A percentile compares a stretch with the other conserved stretches of the same genome.
Conservation (phyloP, 2,113 vertebrate genomes). For the Centropus unirufus region DNA sequence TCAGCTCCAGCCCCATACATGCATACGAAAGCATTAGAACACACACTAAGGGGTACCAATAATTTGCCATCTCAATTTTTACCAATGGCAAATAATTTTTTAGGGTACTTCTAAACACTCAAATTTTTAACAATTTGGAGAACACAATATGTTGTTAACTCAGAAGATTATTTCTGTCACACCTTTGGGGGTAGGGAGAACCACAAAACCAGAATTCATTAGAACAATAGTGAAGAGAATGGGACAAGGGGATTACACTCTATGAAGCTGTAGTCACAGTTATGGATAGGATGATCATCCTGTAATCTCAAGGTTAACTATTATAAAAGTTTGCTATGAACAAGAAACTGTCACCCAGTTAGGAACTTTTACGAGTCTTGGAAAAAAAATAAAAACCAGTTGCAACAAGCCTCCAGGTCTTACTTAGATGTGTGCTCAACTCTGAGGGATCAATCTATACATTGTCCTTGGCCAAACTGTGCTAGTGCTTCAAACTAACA, state of each 20-base stretch:
- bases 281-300: neutral
- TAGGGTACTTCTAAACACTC: neutral
- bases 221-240: neutral
- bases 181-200: neutral
- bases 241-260: neutral
- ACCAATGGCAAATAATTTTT: neutral
- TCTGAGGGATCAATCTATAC: neutral
- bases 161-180: neutral
- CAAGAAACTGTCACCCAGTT: neutral
- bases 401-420: conserved; percentile 1
- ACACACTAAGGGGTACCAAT: neutral
- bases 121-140: neutral
- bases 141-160: neutral
- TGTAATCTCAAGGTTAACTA: neutral
- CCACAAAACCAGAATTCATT: neutral
- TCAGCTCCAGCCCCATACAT: neutral
- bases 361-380: neutral
- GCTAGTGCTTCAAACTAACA: conserved; percentile 22
- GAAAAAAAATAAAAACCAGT: conserved; percentile 23
- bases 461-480: neutral
- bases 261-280: neutral
- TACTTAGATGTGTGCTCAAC: neutral
- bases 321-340: neutral
- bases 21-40: neutral
- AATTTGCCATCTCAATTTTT: neutral